Conservation (phyloP, 2,888 invertebrate genomes). For the Drosophila macrospina region DNA sequence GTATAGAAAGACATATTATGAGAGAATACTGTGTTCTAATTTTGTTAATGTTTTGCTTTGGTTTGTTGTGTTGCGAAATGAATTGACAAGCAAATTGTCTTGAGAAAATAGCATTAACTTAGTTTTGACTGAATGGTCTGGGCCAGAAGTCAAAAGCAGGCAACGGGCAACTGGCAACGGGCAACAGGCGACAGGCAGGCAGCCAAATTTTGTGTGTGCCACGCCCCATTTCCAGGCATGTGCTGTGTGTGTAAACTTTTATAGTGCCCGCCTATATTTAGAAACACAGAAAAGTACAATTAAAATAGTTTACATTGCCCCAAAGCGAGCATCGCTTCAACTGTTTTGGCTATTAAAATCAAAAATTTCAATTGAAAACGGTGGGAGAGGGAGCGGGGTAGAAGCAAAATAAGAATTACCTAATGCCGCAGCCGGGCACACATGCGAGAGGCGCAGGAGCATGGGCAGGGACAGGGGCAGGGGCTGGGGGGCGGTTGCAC, state of each 20-base stretch:
- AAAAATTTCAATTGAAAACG: conserved; percentile 26
- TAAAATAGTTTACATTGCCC: conserved; percentile 74
- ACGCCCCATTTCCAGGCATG: conserved; percentile 53
- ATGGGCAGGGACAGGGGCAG: background rate
- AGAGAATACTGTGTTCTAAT: conserved; percentile 40
- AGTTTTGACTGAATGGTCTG: conserved; percentile 52
- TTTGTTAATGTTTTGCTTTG: conserved; percentile 20
- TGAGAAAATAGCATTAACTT: conserved; percentile 8
- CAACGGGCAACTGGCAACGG: background rate
- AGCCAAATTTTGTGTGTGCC: conserved; percentile 25
- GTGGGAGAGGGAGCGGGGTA: conserved; percentile 24
- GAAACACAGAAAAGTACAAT: conserved; percentile 64
- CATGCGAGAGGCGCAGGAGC: too few relatives aligned
- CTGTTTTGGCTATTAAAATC: conserved; percentile 39
- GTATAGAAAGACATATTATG: conserved; percentile 9
- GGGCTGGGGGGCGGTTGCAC: conserved; percentile 6
- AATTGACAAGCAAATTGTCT: conserved; percentile 18
- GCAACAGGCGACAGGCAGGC: conserved; percentile 7
- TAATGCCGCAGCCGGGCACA: conserved; percentile 63
- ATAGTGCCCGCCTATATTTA: conserved; percentile 39
- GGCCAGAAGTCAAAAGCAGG: background rate
- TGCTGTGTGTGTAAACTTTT: conserved; percentile 25
- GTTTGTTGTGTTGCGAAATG: conserved; percentile 13
- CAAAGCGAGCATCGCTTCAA: conserved; percentile 27
- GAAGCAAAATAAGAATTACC: conserved; percentile 66